phyloP scores from a whole-genome alignment of 2,113 vertebrate species.

The Rousettus leschenaultii region DNA sequence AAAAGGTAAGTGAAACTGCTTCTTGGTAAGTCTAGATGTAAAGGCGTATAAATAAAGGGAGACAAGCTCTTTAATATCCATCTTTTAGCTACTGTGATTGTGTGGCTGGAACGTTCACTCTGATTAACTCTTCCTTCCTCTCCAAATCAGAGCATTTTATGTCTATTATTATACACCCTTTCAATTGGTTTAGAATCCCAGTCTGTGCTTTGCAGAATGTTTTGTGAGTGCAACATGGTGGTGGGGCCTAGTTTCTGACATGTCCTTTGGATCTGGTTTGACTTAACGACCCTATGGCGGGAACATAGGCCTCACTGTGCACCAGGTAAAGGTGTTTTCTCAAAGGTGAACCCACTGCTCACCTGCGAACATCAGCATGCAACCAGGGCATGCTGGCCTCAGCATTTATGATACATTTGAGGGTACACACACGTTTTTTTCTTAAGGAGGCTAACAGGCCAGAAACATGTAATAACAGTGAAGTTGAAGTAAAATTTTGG shows the following conservation, averaged over 20 bases:
- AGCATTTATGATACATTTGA: neutral
- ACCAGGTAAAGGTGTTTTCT: neutral
- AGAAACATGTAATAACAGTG: neutral
- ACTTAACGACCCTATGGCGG: neutral
- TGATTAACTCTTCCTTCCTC: slow-evolving; percentile 24
- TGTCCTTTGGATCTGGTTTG: neutral
- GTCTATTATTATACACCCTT: slow-evolving; percentile 7
- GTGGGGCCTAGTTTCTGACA: neutral
- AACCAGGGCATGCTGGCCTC: neutral
- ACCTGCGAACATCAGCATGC: neutral
- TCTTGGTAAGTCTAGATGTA: slow-evolving; percentile 44
- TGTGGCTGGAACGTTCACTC: slow-evolving; percentile 11
- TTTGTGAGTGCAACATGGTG: slow-evolving; percentile 18
- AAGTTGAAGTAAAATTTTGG: neutral
- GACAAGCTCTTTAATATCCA: neutral
- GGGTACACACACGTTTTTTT: neutral
- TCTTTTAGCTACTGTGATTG: slow-evolving; percentile 41
- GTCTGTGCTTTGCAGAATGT: slow-evolving; percentile 6
- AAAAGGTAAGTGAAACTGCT: slow-evolving; percentile 63
- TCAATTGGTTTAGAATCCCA: slow-evolving; percentile 39
- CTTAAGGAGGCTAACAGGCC: neutral
- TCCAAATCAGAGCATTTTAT: slow-evolving; percentile 34
- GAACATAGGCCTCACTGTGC: neutral
- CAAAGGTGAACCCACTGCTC: neutral
- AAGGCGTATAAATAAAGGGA: slow-evolving; percentile 40